Base-by-base conservation (phyloP, 2,888 invertebrate species). In the Watsonalla binaria region DNA sequence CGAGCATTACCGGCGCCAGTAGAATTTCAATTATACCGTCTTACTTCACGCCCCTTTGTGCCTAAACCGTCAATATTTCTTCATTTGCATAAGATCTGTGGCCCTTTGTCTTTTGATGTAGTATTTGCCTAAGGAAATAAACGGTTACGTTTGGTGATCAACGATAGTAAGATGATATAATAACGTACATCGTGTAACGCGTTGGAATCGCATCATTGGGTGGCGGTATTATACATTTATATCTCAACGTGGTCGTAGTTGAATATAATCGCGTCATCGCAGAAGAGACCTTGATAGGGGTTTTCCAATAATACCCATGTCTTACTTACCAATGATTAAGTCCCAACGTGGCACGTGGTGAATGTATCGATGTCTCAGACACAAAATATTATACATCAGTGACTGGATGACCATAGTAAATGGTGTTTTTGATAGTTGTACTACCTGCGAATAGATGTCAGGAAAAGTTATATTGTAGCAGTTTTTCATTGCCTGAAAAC, bases 41-140 rank as follows among this genome's bases (percentile, higher is more conserved):
- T 52, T 61, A 63, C 55, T 61, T 63, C 57, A 63, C 59, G 53
- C 58, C 47, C 61, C 60, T 63, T 66, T 61, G 66, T 60, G 61
- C 65, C 53, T 5, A 50, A 59, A 60, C 52, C 46, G 61, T 47
- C 35, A 35, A 47, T 13, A 35, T 47, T 34, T 35, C 35, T 13
- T 47, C 34, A 47, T 47, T 47, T 47, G 35, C 47, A 47, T 47
- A 47, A 47, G 47, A 34, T 47, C 47, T 42, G 11, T 42, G 11
- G 42, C 42, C 42, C 42, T 42, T 42, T 42, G 42, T 42, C 42
- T 42, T 11, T 11, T 42, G 42, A 42, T 11, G 42, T 11, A 11
- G 11, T 42, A 8, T 42, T 37, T 42, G 42, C 8, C 42, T 42
- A 2, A 42, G 5, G 5, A 2, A 42, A 8, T 42, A 11, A 4